Conservation (phyloP, 2,888 invertebrate species). For the Gastracanthus pulcherrimus region DNA sequence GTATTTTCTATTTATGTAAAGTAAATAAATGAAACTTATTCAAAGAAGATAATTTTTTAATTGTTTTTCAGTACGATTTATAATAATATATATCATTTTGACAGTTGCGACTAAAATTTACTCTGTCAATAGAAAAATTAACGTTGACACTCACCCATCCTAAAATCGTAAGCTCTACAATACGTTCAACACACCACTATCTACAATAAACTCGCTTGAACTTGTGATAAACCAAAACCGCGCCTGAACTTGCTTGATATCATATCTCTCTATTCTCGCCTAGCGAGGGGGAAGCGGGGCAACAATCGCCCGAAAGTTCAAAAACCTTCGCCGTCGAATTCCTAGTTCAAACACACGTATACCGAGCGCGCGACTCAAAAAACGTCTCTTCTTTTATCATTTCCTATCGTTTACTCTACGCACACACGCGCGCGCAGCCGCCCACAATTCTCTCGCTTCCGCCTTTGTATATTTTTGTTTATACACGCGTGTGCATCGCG, state of each 20-base stretch:
- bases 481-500: neutral
- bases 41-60: too few species aligned
- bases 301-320: conserved; percentile 21
- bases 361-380: neutral
- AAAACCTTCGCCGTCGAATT: conserved; percentile 22
- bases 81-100: too few species aligned
- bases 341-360: neutral
- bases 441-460: conserved; percentile 14
- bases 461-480: conserved; percentile 22
- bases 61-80: too few species aligned
- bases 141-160: too few species aligned
- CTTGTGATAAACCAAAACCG: neutral
- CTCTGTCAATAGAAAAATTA: too few species aligned
- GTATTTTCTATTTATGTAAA: too few species aligned
- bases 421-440: too few species aligned
- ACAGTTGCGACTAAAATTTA: too few species aligned
- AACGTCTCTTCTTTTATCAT: neutral
- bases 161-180: too few species aligned
- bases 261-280: neutral
- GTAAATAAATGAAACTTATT: too few species aligned
- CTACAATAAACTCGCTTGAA: neutral
- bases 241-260: neutral
- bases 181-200: neutral
- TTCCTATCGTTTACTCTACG: neutral
- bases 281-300: neutral